A percentile compares a stretch with the other conserved stretches of the same genome.
Conservation (phyloP, 2,888 invertebrate species). For the Stenolophus ochropezus region DNA sequence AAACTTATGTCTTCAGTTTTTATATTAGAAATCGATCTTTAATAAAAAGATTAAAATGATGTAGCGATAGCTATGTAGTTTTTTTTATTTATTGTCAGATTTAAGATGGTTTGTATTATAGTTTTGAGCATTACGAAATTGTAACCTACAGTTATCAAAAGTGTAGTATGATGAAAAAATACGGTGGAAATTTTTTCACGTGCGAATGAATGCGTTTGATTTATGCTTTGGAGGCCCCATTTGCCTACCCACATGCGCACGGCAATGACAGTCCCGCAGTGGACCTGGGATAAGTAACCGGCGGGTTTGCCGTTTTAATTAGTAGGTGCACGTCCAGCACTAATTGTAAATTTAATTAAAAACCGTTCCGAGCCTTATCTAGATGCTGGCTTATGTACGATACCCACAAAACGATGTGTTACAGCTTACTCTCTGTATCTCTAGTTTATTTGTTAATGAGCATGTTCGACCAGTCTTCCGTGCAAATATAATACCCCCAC, state of each 20-base stretch:
- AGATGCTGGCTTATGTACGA: slow-evolving; percentile 45
- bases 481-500: slow-evolving; percentile 29
- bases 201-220: no score
- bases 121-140: no score
- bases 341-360: slow-evolving; percentile 73
- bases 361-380: slow-evolving; percentile 65
- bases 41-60: no score
- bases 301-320: slow-evolving; percentile 70
- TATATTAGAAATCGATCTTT: no score
- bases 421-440: slow-evolving; percentile 46
- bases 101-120: no score
- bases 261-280: slow-evolving; percentile 17
- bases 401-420: slow-evolving; percentile 47
- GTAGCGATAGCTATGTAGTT: no score
- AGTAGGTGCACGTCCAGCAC: slow-evolving; percentile 71
- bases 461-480: slow-evolving; percentile 44
- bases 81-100: no score
- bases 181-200: no score
- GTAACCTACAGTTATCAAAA: no score
- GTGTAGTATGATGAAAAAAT: no score
- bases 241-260: neutral
- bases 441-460: slow-evolving; percentile 51
- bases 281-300: slow-evolving; percentile 36
- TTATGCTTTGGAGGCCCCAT: neutral
- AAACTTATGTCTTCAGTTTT: no score